Conservation (phyloP, 2,888 invertebrate species). For the Caenorhabditis uteleia region DNA sequence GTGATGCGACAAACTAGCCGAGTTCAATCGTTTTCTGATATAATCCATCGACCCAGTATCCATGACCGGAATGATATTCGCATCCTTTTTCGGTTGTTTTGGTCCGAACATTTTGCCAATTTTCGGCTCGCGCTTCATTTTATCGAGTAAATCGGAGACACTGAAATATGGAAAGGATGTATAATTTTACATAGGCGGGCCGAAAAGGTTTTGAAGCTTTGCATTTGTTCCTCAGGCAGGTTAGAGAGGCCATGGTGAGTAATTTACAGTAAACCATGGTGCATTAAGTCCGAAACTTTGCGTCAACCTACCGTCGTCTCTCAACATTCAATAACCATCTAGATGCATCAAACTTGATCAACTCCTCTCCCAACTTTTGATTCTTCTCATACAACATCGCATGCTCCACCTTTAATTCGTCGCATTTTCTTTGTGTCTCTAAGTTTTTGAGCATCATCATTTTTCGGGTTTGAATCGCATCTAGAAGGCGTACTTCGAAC, state of each 20-base stretch:
- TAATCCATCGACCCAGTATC: neutral
- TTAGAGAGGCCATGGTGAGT: too few species aligned
- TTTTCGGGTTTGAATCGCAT: slow-evolving; percentile 9
- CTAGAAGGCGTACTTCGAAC: slow-evolving; percentile 25
- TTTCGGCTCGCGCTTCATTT: slow-evolving; percentile 21
- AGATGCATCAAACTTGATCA: slow-evolving; percentile 19
- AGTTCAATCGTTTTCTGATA: neutral
- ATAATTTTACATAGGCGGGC: too few species aligned
- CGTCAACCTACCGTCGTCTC: slow-evolving; percentile 16
- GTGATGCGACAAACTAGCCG: neutral
- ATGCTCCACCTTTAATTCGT: slow-evolving; percentile 16
- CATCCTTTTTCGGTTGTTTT: neutral
- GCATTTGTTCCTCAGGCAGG: too few species aligned
- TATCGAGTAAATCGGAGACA: slow-evolving; percentile 31
- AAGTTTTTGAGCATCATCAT: slow-evolving; percentile 2
- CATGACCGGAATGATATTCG: too few species aligned
- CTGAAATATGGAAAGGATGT: slow-evolving; percentile 2
- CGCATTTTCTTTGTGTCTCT: slow-evolving; percentile 22
- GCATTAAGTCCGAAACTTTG: too few species aligned
- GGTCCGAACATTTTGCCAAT: neutral
- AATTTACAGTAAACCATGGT: too few species aligned
- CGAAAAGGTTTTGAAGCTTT: too few species aligned
- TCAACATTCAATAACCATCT: slow-evolving; percentile 37
- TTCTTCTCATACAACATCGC: slow-evolving; percentile 32
- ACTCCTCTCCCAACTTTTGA: slow-evolving; percentile 12